Evolutionary conservation across 2,113 vertebrate genomes (phyloP).

Genomic region (Vulpes ferrilata): DNA sequence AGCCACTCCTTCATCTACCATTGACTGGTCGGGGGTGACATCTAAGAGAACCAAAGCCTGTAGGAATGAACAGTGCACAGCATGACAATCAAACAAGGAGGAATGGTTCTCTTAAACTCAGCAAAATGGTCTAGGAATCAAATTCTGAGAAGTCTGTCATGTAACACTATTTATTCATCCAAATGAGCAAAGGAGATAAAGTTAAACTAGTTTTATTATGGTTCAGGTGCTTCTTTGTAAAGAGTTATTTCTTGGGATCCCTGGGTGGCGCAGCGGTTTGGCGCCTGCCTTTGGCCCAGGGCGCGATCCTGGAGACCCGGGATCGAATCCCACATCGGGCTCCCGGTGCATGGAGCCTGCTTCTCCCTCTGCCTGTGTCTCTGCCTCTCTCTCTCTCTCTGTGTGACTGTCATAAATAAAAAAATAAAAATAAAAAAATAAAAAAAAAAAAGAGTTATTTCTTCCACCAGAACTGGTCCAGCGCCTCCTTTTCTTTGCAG

Average conservation of each 20-base stretch:
- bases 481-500: not conserved
- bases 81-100: not conserved
- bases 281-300: no score
- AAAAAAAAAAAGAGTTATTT: not conserved
- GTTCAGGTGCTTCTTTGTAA: not conserved
- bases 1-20: slow-evolving; percentile 98
- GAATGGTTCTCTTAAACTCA: not conserved
- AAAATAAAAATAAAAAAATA: no score
- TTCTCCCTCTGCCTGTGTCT: no score
- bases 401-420: no score
- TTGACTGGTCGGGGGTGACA: slow-evolving; percentile 96
- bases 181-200: not conserved
- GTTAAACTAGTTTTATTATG: not conserved
- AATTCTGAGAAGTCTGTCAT: not conserved
- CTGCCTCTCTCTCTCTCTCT: no score
- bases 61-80: not conserved
- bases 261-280: no score
- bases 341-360: no score
- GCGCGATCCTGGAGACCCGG: no score
- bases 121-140: not conserved
- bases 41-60: slow-evolving; percentile 96
- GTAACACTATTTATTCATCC: not conserved
- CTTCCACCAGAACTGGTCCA: not conserved
- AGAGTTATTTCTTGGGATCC: not conserved
- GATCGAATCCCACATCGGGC: no score